Evolutionary conservation across 2,888 invertebrate genomes (phyloP).

Genomic region (Periphyllus acericola): DNA sequence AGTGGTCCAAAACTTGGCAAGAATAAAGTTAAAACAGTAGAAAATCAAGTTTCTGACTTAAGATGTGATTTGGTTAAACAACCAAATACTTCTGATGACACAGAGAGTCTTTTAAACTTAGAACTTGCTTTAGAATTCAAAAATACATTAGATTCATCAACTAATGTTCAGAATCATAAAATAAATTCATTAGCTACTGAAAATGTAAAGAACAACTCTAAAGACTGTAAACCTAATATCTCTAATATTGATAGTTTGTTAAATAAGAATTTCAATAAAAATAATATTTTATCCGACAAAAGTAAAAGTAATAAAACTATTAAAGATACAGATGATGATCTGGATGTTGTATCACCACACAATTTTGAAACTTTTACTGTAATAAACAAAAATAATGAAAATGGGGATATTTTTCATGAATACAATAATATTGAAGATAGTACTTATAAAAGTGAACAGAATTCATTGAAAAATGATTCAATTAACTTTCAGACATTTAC

Average conservation of each 20-base stretch:
- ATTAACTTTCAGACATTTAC: slow-evolving; percentile 53
- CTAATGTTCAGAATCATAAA: background rate
- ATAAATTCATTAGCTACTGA: background rate
- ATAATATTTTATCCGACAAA: background rate
- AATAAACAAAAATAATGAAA: slow-evolving; percentile 48
- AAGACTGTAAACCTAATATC: slow-evolving; percentile 6
- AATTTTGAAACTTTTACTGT: slow-evolving; percentile 63
- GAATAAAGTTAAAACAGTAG: slow-evolving; percentile 74
- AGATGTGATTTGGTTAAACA: slow-evolving; percentile 11
- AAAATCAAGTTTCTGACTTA: slow-evolving; percentile 5
- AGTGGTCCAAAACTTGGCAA: slow-evolving; percentile 81
- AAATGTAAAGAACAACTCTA: background rate
- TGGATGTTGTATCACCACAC: slow-evolving; percentile 29
- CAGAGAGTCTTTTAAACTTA: slow-evolving; percentile 10
- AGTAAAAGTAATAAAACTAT: background rate
- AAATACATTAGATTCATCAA: slow-evolving; percentile 11
- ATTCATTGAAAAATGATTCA: slow-evolving; percentile 37
- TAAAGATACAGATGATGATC: slow-evolving; percentile 36
- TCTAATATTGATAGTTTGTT: slow-evolving; percentile 8
- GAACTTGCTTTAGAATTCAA: background rate
- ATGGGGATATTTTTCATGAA: slow-evolving; percentile 17
- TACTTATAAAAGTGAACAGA: slow-evolving; percentile 23
- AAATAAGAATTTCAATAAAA: background rate
- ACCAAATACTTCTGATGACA: background rate
- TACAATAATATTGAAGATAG: slow-evolving; percentile 21